Evolutionary conservation across 2,113 vertebrate genomes (phyloP).

Genomic region (Regulus satrapa): DNA sequence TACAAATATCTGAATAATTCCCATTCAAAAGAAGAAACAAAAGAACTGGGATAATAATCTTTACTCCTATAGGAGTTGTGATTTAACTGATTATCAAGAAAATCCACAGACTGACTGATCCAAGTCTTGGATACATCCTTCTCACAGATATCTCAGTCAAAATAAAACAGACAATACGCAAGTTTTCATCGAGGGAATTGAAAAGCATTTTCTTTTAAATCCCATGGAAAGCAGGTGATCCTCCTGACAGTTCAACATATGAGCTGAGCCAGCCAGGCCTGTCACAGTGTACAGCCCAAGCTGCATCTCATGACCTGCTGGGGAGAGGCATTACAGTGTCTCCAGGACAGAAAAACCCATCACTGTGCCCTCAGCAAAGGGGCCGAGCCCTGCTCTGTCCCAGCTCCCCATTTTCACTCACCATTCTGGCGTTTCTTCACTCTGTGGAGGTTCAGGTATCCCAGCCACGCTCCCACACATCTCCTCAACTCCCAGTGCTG

Average conservation of each 20-base stretch:
- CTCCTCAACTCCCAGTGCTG: slow-evolving; percentile 48
- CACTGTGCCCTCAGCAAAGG: not conserved
- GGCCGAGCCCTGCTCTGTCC: not conserved
- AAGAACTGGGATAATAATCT: not conserved
- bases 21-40: not conserved
- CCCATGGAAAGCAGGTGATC: not conserved
- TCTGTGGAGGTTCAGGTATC: slow-evolving; percentile 60
- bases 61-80: not conserved
- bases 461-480: slow-evolving; percentile 71
- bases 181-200: not conserved
- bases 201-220: not conserved
- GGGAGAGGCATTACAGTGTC: not conserved
- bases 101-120: not conserved
- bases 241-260: not conserved
- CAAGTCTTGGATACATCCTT: not conserved
- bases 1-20: not conserved
- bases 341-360: accelerated
- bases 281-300: not conserved
- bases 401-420: slow-evolving; percentile 20
- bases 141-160: not conserved
- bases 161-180: not conserved
- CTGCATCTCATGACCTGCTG: not conserved
- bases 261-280: not conserved
- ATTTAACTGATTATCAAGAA: not conserved
- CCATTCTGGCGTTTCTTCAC: slow-evolving; percentile 70